phyloP scores from a whole-genome alignment of 2,113 vertebrate genomes.

The Sebastes schlegelii region DNA sequence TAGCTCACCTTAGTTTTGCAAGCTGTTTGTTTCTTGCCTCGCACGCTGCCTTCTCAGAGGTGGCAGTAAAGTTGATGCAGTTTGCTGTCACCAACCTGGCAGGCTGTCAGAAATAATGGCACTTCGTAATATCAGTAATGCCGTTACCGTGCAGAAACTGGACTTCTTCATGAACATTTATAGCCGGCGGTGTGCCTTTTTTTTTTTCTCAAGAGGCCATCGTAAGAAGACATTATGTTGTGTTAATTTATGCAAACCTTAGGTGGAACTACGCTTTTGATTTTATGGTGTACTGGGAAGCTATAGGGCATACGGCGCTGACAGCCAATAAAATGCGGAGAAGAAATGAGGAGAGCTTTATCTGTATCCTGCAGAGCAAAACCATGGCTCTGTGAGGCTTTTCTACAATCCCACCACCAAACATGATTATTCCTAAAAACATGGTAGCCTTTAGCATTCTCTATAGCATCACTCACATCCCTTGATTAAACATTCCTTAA shows the following conservation, averaged over 20 bases:
- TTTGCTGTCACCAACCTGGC: constrained; percentile 44
- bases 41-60: not conserved
- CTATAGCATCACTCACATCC: constrained; percentile 15
- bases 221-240: constrained; percentile 19
- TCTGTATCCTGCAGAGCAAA: constrained; percentile 65
- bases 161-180: constrained; percentile 34
- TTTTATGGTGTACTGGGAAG: constrained; percentile 36
- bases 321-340: constrained; percentile 55
- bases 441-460: constrained; percentile 42
- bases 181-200: not conserved
- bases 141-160: constrained; percentile 3
- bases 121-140: constrained; percentile 12
- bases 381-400: constrained; percentile 40
- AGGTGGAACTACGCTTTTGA: constrained; percentile 26
- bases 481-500: constrained; percentile 56
- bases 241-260: constrained; percentile 59
- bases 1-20: constrained; percentile 55
- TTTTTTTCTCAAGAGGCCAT: constrained; percentile 3
- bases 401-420: constrained; percentile 33
- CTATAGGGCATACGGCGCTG: constrained; percentile 27
- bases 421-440: constrained; percentile 57
- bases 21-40: constrained; percentile 57
- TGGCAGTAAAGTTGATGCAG: constrained; percentile 43
- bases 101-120: constrained; percentile 41
- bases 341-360: constrained; percentile 54